phyloP scores from a whole-genome alignment of 64 coral and sea anemone species.

The Pocillopora damicornis region DNA sequence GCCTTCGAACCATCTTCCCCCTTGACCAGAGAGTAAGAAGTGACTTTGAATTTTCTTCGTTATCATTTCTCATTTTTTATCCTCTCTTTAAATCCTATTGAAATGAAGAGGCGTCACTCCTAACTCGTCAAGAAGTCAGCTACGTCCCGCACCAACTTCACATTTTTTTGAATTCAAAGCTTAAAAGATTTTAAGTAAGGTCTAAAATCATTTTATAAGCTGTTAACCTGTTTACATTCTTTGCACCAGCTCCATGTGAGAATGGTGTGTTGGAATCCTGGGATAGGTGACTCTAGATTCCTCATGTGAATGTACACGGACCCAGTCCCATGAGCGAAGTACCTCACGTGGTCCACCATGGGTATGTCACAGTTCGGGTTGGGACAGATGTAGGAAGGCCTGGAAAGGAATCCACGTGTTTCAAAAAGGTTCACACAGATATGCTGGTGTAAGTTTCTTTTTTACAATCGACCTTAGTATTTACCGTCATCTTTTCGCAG shows the following conservation, averaged over 20 bases:
- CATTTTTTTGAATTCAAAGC: too few species aligned
- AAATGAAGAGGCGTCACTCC: too few species aligned
- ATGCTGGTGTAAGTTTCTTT: background rate
- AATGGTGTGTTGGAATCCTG: conserved; percentile 87
- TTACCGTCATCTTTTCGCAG: too few species aligned
- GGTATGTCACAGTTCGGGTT: conserved; percentile 94
- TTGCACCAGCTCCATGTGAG: conserved; percentile 99
- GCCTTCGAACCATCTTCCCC: too few species aligned
- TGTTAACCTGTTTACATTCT: conserved; percentile 87
- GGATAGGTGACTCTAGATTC: conserved; percentile 96
- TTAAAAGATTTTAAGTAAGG: background rate
- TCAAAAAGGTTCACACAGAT: background rate
- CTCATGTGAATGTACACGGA: conserved; percentile 97
- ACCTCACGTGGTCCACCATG: conserved; percentile 95
- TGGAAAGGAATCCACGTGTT: background rate
- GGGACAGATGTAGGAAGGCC: conserved; percentile 90
- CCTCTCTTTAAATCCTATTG: too few species aligned
- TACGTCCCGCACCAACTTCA: too few species aligned
- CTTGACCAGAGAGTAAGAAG: too few species aligned
- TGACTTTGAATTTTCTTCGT: too few species aligned
- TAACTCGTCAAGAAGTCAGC: too few species aligned
- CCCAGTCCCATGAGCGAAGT: conserved; percentile 93
- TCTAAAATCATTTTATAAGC: background rate
- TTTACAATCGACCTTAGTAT: too few species aligned
- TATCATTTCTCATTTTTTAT: too few species aligned